Base-by-base conservation (phyloP, 2,797 vertebrate genomes). In the Taenioides sp. region DNA sequence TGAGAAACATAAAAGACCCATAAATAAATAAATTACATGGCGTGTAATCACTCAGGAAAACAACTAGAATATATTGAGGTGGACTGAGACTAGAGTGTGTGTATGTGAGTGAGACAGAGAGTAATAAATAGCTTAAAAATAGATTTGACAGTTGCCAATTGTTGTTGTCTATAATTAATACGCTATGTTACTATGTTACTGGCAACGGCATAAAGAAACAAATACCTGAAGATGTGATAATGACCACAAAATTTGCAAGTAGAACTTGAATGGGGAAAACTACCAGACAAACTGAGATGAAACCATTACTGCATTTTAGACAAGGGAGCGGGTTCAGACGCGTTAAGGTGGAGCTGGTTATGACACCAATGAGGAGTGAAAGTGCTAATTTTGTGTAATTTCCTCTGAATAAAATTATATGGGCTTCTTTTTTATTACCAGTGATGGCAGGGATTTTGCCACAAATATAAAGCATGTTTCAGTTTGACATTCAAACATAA, bases 251-350 rank as follows among this genome's bases (percentile, higher is more conserved):
- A 57, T 57, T 57, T 54, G 52, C 18, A 57, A 57, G 22, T 4
- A 55, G n/a, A 71, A 80, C 76, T 28, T 70, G 54, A 78, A 73
- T 66, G 34, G 28, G 28, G 43, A 72, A 79, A 65, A 28, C 43
- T 67, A 11, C 70, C 57, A 55, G 57, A 85, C 77, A 78, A 84
- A 85, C 75, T 80, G 66, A 76, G 47, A 57, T 64, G 69, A 72
- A 85, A 78, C 65, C 74, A 77, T 82, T 75, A 55, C 47, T 55
- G 76, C 20, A 55, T 50, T 20, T 28, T 23, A 72, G 75, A 57
- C 71, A 43, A 17, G 61, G 37, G 23, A 60, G 78, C 65, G 10
- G 72, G 78, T 72, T 79, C 34, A 79, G 68, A 81, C 75, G 14
- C 43, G 43, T 47, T 47, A 16, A 47, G 43, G 43, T 47, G 43